Percentiles rank a stretch among this genome's conserved stretches.
Conservation (phyloP, 2,888 invertebrate species). For the Aphodius sticticus region DNA sequence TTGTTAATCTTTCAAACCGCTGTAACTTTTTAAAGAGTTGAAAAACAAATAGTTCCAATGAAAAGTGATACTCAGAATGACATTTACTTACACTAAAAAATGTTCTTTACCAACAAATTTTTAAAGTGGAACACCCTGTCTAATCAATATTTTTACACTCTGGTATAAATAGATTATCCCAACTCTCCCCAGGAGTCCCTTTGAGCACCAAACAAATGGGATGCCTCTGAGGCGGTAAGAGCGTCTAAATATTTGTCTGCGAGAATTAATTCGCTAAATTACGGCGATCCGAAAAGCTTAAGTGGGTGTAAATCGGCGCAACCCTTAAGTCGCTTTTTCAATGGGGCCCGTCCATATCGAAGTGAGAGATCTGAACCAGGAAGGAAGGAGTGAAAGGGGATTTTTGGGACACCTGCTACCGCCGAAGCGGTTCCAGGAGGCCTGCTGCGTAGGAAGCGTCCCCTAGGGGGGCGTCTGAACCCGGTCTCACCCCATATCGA, state of each 20-base stretch:
- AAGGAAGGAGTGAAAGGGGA: not conserved
- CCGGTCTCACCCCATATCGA: not conserved
- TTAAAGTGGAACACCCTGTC: no score
- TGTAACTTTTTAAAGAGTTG: no score
- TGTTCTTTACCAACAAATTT: no score
- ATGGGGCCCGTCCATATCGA: not conserved
- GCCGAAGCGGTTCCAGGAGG: not conserved
- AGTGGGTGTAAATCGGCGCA: not conserved
- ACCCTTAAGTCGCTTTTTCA: not conserved
- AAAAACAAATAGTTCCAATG: no score
- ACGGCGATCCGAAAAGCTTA: not conserved
- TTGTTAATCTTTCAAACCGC: no score
- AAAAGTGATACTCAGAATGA: no score
- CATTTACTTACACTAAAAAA: no score
- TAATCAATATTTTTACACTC: no score
- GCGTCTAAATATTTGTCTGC: not conserved
- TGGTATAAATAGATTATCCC: no score
- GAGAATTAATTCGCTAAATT: not conserved
- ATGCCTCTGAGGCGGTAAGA: no score
- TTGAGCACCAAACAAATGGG: not conserved
- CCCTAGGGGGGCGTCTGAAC: not conserved
- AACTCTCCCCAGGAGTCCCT: no score
- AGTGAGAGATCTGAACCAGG: not conserved
- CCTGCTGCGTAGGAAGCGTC: not conserved
- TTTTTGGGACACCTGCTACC: conserved; percentile 4